Conservation (phyloP, 2,888 invertebrate genomes). For the Phorcus lineatus region DNA sequence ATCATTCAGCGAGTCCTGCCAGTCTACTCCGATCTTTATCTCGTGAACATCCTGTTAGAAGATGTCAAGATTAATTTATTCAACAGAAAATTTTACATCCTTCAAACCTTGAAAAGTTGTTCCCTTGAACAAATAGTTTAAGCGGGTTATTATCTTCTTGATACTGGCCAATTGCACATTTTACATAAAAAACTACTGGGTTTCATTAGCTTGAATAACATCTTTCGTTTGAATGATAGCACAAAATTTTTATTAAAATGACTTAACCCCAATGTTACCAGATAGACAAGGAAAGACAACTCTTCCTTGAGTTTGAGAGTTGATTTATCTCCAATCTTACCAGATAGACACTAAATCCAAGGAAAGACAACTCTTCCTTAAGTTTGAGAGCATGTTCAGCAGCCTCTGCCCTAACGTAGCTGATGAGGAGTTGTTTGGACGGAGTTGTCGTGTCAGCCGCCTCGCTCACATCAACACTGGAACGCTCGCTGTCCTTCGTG, state of each 20-base stretch:
- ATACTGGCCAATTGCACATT: no score
- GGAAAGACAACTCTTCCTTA: slow-evolving; percentile 69
- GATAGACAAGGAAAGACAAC: slow-evolving; percentile 71
- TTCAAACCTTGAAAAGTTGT: no score
- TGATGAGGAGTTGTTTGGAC: slow-evolving; percentile 74
- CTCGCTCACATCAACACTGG: slow-evolving; percentile 33
- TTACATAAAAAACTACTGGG: no score
- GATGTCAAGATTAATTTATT: no score
- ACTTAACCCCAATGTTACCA: slow-evolving; percentile 53
- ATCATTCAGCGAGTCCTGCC: slow-evolving; percentile 76
- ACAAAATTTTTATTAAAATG: no score
- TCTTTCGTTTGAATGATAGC: no score
- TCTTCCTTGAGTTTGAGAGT: slow-evolving; percentile 62
- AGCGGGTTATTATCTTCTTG: no score
- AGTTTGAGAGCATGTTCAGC: slow-evolving; percentile 73
- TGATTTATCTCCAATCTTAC: slow-evolving; percentile 42
- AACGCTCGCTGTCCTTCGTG: slow-evolving; percentile 55
- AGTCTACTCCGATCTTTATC: slow-evolving; percentile 75
- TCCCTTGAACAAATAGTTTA: no score
- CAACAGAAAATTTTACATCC: no score
- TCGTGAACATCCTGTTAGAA: slow-evolving; percentile 74
- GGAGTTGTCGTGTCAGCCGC: neutral
- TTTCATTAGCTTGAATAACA: no score
- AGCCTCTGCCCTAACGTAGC: slow-evolving; percentile 75
- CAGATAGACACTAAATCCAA: slow-evolving; percentile 74